These are phyloP conservation scores for Premnoplex brunnescens DNA, from an alignment of 2,797 vertebrate species.

Conservation along the genomic window DNA sequence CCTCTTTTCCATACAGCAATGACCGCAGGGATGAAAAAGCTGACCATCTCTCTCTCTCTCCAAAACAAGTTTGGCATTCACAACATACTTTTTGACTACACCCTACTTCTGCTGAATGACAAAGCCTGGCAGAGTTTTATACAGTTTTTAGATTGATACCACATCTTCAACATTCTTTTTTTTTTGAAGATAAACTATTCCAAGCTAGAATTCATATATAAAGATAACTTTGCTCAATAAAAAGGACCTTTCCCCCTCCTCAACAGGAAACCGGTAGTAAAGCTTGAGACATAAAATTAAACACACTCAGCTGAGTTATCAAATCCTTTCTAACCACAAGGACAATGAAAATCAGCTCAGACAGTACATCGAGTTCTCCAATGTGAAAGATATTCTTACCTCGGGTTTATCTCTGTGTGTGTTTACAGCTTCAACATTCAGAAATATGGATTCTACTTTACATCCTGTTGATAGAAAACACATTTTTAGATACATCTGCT, in stretches of 20 bases:
- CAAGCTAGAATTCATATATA: accelerated
- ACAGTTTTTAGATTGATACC: background rate
- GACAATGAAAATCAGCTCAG: background rate
- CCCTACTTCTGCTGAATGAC: background rate
- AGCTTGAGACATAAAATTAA: background rate
- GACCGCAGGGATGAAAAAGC: background rate
- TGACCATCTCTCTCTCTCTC: background rate
- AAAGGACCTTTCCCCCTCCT: background rate
- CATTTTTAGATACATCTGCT: background rate
- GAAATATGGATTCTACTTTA: slow-evolving; percentile 93
- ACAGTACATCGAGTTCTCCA: background rate
- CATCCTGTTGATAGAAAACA: slow-evolving; percentile 83
- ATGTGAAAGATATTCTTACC: slow-evolving; percentile 76
- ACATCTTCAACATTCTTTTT: background rate
- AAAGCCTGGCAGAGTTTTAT: background rate
- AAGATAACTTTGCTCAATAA: background rate
- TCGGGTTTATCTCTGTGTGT: slow-evolving; percentile 93
- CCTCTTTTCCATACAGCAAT: background rate
- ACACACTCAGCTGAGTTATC: background rate
- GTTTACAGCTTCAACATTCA: slow-evolving; percentile 94
- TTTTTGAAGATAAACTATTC: background rate
- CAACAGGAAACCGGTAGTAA: background rate
- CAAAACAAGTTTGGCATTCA: accelerated
- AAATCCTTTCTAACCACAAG: background rate
- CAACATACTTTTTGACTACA: background rate